Evolutionary conservation across 2,888 invertebrate species (phyloP), one percentile per base, ranked within the genome.

Genomic region (Linnaemya tessellans): DNA sequence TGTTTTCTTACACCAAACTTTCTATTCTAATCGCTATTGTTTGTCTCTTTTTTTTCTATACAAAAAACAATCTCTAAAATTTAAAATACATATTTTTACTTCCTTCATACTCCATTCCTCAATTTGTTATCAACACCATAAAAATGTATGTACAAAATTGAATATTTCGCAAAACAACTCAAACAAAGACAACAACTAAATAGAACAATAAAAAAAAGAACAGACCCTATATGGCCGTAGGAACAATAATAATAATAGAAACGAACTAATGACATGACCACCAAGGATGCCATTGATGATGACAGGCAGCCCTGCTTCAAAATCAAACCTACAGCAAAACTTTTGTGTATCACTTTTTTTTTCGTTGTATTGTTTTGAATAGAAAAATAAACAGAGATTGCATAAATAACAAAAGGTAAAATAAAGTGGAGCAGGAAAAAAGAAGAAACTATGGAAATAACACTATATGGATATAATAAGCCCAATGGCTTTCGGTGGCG

Each of bases 201-300:
- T 9, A 80, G 18, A 62, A 68, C 18, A 75, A 81, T 75, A 15
- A 51, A 11, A 46, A n/a, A 41, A 51, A 74, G 38, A 74, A 43
- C 10, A 68, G 46, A 35, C 51, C 62, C 30, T 30, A 74, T 54
- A 43, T 51, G 49, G 62, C 74, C 43, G 43, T 75, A 43, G 58
- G 54, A 25, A 71, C 41, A 13, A 41, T 71, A 41, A 11, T 15
- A 15, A 58, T 20, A 41, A 11, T 64, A 18, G 71, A 67, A 10
- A 58, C 49, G 18, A 71, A 35, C 68, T 43, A 68, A 56, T 74
- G 74, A 84, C 79, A 80, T 70, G 73, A 38, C 74, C 58, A 83
- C 83, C 79, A 68, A 64, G 84, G 41, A 74, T 74, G 84, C 54
- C 67, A 46, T 74, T 62, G 46, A 68, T 62, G 46, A 68, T 67